Conservation (phyloP, 2,888 invertebrate species). For the Bruchidius siliquastri region DNA sequence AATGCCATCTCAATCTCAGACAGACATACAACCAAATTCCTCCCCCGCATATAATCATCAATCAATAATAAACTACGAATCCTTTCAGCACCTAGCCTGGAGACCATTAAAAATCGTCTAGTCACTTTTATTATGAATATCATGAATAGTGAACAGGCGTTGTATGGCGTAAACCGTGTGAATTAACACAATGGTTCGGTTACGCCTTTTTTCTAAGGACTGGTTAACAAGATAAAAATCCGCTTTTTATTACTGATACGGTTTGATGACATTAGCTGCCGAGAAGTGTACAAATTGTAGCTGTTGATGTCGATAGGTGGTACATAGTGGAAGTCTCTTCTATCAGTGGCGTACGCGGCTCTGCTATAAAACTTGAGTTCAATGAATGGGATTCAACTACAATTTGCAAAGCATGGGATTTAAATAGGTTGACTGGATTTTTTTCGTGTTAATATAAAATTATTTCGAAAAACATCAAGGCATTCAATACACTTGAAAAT, state of each 20-base stretch:
- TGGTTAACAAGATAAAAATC: background rate
- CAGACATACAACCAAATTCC: background rate
- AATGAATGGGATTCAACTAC: too few relatives aligned
- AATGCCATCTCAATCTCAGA: too few relatives aligned
- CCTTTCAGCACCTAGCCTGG: background rate
- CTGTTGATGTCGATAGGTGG: background rate
- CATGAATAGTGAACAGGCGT: constrained; percentile 3
- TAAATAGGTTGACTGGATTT: too few relatives aligned
- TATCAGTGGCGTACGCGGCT: background rate
- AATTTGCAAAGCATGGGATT: too few relatives aligned
- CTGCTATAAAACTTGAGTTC: too few relatives aligned
- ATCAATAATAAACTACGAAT: background rate
- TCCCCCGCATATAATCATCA: background rate
- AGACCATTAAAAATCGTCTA: background rate
- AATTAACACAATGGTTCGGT: background rate
- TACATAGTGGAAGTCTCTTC: background rate
- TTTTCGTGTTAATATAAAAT: too few relatives aligned
- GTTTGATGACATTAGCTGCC: background rate
- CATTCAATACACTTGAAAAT: too few relatives aligned
- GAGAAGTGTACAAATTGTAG: background rate
- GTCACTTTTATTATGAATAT: background rate
- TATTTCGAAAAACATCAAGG: too few relatives aligned
- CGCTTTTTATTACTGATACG: background rate
- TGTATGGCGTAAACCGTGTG: background rate
- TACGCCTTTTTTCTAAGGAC: background rate